These are phyloP conservation scores for Platyscapa corneri DNA, from an alignment of 1,140 invertebrate genomes.

Conservation along the genomic window DNA sequence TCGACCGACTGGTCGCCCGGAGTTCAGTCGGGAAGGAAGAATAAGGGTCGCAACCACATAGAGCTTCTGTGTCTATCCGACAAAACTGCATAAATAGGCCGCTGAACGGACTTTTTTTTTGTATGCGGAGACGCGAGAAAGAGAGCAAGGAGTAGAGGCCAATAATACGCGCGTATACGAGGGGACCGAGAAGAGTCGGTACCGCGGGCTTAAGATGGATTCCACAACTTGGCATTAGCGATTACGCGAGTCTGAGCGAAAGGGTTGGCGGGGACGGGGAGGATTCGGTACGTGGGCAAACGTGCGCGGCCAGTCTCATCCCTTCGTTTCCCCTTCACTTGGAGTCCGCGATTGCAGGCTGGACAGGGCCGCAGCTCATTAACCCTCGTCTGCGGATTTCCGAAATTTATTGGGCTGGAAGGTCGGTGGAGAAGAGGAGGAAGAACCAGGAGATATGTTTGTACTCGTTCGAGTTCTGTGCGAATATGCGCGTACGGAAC, in stretches of 20 bases:
- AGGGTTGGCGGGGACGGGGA: not conserved
- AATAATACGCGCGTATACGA: not conserved
- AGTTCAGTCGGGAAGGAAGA: not conserved
- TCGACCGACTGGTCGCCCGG: constrained; percentile 30
- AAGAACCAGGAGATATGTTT: not conserved
- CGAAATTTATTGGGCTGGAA: constrained; percentile 50
- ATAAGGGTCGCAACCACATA: not conserved
- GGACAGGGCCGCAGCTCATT: constrained; percentile 49
- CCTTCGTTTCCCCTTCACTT: not conserved
- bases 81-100: constrained; percentile 65
- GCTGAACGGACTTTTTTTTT: constrained; percentile 57
- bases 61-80: constrained; percentile 23
- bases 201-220: constrained; percentile 62
- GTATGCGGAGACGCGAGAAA: not conserved
- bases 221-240: constrained; percentile 52
- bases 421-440: not conserved
- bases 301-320: not conserved
- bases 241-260: constrained; percentile 50
- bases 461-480: not conserved
- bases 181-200: not conserved
- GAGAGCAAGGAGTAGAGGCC: not conserved
- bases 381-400: constrained; percentile 53
- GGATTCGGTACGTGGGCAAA: not conserved
- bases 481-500: not conserved
- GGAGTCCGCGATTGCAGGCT: constrained; percentile 33